phyloP scores from a whole-genome alignment of 2,113 vertebrate genomes.

The Sorex araneus region DNA sequence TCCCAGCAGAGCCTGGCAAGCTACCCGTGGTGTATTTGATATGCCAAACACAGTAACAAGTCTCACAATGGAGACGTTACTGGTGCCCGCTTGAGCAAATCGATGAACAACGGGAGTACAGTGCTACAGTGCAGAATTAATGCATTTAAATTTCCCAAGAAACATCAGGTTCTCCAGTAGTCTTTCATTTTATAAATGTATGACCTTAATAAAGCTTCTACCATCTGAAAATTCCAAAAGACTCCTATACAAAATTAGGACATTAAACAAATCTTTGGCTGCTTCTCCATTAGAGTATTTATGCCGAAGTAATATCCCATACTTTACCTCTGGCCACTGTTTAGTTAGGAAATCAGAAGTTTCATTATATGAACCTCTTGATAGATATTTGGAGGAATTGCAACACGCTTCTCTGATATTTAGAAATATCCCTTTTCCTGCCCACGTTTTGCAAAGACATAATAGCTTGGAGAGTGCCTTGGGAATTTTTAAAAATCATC shows the following conservation, averaged over 20 bases:
- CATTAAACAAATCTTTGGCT: conserved; percentile 25
- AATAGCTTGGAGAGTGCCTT: background rate
- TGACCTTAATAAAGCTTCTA: background rate
- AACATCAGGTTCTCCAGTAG: background rate
- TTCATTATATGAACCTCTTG: conserved; percentile 58
- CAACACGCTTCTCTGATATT: conserved; percentile 74
- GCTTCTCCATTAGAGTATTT: conserved; percentile 30
- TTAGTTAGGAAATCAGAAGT: conserved; percentile 78
- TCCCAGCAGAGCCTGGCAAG: no score
- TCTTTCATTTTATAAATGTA: background rate
- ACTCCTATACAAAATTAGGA: background rate
- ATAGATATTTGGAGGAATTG: conserved; percentile 62
- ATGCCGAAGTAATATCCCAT: conserved; percentile 62
- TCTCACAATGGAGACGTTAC: no score
- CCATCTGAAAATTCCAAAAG: no score
- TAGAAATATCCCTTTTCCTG: conserved; percentile 75
- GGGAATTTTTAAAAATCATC: background rate
- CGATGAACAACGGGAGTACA: no score
- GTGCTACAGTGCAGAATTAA: no score
- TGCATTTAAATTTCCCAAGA: conserved; percentile 35
- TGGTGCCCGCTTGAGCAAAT: no score
- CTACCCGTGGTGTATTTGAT: no score
- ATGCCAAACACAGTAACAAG: no score
- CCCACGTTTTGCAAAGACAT: conserved; percentile 70
- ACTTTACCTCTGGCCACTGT: conserved; percentile 61